These are phyloP conservation scores for Cynopterus sphinx DNA, from an alignment of 2,797 vertebrate species.

Conservation along the genomic window DNA sequence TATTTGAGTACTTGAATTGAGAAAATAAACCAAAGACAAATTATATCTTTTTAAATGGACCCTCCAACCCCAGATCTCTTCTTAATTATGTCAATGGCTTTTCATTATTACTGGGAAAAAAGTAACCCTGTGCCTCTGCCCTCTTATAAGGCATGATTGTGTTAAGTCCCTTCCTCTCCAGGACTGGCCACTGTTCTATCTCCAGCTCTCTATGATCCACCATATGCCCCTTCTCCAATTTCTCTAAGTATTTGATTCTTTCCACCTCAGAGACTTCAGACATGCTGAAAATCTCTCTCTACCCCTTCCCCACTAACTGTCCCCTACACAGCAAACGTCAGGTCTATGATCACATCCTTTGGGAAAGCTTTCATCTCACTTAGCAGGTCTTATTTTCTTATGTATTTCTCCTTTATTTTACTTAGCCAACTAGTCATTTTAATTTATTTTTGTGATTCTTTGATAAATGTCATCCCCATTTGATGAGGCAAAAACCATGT, in stretches of 20 bases:
- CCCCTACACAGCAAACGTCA: neutral
- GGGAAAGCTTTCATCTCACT: neutral
- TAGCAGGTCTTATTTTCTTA: neutral
- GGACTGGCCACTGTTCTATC: neutral
- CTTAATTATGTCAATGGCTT: neutral
- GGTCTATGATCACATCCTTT: neutral
- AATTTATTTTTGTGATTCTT: neutral
- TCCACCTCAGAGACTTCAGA: neutral
- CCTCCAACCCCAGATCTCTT: neutral
- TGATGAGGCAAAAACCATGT: neutral
- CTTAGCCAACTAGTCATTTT: neutral
- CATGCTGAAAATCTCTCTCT: neutral
- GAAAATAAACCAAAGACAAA: constrained; percentile 62
- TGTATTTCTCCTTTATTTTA: neutral
- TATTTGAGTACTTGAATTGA: neutral
- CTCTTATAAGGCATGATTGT: no score
- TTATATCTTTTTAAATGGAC: constrained; percentile 22
- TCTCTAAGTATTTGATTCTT: neutral
- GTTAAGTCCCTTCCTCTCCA: neutral
- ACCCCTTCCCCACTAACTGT: rapidly evolving
- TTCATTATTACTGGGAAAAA: neutral
- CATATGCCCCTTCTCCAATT: neutral
- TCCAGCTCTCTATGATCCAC: neutral
- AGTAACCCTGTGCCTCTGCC: neutral
- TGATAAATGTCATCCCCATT: neutral